Evolutionary conservation across 2,888 invertebrate species (phyloP).

Genomic region (Bombyx huttoni): DNA sequence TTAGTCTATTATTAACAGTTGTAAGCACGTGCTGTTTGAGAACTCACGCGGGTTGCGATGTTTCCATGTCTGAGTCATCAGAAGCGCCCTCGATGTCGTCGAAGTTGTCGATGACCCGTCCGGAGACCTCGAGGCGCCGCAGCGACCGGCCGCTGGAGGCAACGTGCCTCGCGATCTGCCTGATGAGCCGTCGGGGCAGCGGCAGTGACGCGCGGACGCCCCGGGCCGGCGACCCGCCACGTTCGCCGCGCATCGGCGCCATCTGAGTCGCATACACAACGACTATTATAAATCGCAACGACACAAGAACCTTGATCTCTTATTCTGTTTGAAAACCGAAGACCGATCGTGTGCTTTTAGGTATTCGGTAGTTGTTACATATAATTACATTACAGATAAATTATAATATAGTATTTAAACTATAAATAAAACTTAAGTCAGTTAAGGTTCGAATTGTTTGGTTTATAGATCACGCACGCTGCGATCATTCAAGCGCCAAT

Average conservation of each 20-base stretch:
- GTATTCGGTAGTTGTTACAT: too few species aligned
- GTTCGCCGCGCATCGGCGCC: constrained; percentile 69
- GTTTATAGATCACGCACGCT: too few species aligned
- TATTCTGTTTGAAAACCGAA: too few species aligned
- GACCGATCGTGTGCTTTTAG: too few species aligned
- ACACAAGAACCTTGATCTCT: background rate
- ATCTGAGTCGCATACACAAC: constrained; percentile 26
- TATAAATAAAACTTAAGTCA: too few species aligned
- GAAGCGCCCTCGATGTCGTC: constrained; percentile 58
- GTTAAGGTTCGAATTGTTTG: too few species aligned
- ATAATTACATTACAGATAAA: too few species aligned
- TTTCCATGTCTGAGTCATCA: constrained; percentile 58
- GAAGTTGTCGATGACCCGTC: constrained; percentile 65
- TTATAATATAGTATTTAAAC: too few species aligned
- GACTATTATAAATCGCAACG: background rate
- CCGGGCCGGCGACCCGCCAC: constrained; percentile 58
- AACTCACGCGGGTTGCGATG: constrained; percentile 55
- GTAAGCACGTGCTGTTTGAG: constrained; percentile 3
- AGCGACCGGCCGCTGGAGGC: constrained; percentile 66
- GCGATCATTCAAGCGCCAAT: too few species aligned
- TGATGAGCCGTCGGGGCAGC: constrained; percentile 58
- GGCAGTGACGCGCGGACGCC: constrained; percentile 65
- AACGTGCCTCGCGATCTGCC: constrained; percentile 65
- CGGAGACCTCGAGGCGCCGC: constrained; percentile 62
- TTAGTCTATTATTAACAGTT: background rate